A percentile compares a stretch with the other conserved stretches of the same genome.
Conservation (phyloP, 2,888 invertebrate genomes). For the Galerucella pusilla region DNA sequence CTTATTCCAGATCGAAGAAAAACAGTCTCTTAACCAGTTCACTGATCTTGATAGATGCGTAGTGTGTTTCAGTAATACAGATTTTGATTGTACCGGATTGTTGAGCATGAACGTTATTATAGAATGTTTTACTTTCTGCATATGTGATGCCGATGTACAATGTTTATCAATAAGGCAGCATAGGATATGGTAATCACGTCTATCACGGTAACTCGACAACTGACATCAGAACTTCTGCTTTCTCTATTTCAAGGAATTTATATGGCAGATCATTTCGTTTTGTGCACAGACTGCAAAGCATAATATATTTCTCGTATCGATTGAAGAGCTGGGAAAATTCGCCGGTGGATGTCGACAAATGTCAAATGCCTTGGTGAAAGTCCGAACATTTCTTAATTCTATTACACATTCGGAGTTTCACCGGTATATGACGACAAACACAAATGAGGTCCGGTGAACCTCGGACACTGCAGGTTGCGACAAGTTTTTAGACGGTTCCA, state of each 20-base stretch:
- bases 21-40: background rate
- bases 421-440: too few species aligned
- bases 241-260: slow-evolving; percentile 1
- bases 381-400: too few species aligned
- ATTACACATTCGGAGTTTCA: too few species aligned
- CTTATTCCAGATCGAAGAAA: background rate
- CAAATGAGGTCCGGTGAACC: too few species aligned
- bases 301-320: background rate
- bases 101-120: slow-evolving; percentile 3
- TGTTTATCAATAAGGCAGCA: slow-evolving; percentile 39
- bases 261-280: background rate
- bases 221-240: background rate
- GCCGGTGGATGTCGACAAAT: too few species aligned
- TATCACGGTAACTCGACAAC: background rate
- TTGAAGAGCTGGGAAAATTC: background rate
- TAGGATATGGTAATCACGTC: slow-evolving; percentile 28
- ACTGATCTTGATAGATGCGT: slow-evolving; percentile 9
- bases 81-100: slow-evolving; percentile 11
- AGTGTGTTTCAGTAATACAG: slow-evolving; percentile 3
- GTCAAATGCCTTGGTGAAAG: too few species aligned
- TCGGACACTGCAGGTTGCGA: too few species aligned
- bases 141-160: slow-evolving; percentile 31
- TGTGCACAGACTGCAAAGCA: background rate
- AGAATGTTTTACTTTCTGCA: background rate
- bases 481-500: too few species aligned